phyloP scores from a whole-genome alignment of 1,140 invertebrate species.

The Marisa cornuarietis region DNA sequence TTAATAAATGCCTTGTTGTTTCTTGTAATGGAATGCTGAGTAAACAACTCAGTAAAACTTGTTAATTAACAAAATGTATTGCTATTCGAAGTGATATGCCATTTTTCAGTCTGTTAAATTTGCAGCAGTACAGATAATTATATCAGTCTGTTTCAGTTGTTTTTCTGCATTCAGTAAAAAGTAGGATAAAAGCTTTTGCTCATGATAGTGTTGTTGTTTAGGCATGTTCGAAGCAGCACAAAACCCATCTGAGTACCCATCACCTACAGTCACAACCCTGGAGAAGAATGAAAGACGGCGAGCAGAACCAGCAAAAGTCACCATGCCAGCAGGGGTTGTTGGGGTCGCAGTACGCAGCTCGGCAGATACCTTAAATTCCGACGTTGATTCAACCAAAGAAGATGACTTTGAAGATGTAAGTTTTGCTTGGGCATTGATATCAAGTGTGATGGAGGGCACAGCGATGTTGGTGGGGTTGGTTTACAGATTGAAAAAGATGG shows the following conservation, averaged over 20 bases:
- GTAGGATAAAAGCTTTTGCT: slow-evolving; percentile 11
- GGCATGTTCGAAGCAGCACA: slow-evolving; percentile 31
- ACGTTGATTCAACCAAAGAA: slow-evolving; percentile 16
- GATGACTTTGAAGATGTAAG: slow-evolving; percentile 36
- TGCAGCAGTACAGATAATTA: too few species aligned
- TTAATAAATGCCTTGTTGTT: too few species aligned
- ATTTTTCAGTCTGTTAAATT: too few species aligned
- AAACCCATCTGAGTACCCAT: slow-evolving; percentile 17
- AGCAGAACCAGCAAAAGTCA: neutral
- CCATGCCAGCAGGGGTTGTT: slow-evolving; percentile 29
- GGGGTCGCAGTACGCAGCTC: slow-evolving; percentile 32
- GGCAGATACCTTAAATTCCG: slow-evolving; percentile 19
- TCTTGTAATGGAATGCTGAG: too few species aligned
- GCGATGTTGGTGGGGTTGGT: neutral
- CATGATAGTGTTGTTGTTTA: slow-evolving; percentile 21
- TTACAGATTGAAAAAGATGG: too few species aligned
- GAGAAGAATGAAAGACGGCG: slow-evolving; percentile 19
- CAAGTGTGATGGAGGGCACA: too few species aligned
- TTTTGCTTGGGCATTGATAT: neutral
- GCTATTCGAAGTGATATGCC: too few species aligned
- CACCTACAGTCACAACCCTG: neutral
- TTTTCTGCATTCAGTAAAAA: too few species aligned
- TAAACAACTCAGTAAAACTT: too few species aligned
- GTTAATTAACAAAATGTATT: too few species aligned
- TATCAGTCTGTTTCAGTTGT: too few species aligned